These are phyloP conservation scores for Xylota sylvarum DNA, from an alignment of 2,888 invertebrate species.

Conservation along the genomic window DNA sequence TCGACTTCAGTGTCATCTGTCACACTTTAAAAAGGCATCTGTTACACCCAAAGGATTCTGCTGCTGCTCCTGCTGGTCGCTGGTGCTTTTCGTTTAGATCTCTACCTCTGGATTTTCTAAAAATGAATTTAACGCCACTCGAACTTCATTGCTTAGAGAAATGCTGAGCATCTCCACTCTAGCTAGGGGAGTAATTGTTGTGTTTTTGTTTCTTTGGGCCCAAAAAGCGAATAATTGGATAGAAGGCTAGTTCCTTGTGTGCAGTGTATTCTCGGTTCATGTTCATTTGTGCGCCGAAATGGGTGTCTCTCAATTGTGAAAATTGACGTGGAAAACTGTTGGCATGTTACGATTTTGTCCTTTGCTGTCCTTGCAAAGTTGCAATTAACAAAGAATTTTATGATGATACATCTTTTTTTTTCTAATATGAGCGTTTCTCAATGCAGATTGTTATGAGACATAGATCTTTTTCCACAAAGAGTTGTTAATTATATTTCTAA, in stretches of 20 bases:
- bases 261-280: conserved; percentile 38
- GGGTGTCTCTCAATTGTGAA: conserved; percentile 68
- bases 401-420: not conserved
- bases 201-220: conserved; percentile 68
- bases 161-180: conserved; percentile 1
- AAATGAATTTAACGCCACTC: conserved; percentile 77
- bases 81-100: conserved; percentile 51
- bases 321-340: conserved; percentile 73
- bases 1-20: conserved; percentile 75
- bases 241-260: conserved; percentile 48
- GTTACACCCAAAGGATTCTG: conserved; percentile 74
- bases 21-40: conserved; percentile 77
- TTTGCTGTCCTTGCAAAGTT: conserved; percentile 31
- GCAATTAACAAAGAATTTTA: conserved; percentile 14
- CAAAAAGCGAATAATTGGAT: conserved; percentile 76
- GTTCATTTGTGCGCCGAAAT: conserved; percentile 36
- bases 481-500: too few species aligned
- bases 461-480: too few species aligned
- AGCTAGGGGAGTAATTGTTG: conserved; percentile 60
- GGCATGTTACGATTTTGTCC: conserved; percentile 55
- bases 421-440: too few species aligned
- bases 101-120: conserved; percentile 72
- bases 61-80: conserved; percentile 18
- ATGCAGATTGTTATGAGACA: too few species aligned
- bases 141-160: conserved; percentile 60